A percentile compares a stretch with the other conserved stretches of the same genome.
phyloP scores from a whole-genome alignment of 1,140 invertebrate species.

The Acyrthosiphon pisum region DNA sequence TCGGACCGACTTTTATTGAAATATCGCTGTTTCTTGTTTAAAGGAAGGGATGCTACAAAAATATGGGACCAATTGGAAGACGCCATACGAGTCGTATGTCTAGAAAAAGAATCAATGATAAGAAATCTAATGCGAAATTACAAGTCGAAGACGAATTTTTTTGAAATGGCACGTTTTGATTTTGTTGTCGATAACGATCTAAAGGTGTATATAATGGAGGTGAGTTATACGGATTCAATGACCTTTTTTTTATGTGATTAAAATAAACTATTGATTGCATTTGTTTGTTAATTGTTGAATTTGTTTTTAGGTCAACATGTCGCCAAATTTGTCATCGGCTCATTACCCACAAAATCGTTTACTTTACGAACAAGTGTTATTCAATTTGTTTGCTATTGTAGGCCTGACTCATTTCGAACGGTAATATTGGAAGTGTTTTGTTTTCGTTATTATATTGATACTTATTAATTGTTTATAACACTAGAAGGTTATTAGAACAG shows the following conservation, averaged over 20 bases:
- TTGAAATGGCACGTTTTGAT: constrained; percentile 94
- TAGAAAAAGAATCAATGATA: constrained; percentile 78
- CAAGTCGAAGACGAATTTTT: constrained; percentile 78
- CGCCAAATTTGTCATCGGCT: constrained; percentile 92
- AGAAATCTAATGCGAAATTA: constrained; percentile 67
- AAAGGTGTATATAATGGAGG: constrained; percentile 88
- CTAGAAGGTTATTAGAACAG: neutral
- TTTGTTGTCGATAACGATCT: constrained; percentile 89
- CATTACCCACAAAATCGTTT: constrained; percentile 88
- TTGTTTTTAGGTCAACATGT: constrained; percentile 86
- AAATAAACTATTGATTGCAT: neutral
- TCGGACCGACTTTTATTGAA: neutral
- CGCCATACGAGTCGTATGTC: constrained; percentile 76
- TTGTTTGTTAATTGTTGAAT: constrained; percentile 16
- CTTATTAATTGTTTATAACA: neutral
- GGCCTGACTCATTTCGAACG: constrained; percentile 70
- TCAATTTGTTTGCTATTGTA: constrained; percentile 82
- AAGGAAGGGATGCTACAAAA: constrained; percentile 73
- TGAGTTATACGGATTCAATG: constrained; percentile 60
- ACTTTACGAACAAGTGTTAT: constrained; percentile 92
- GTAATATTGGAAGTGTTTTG: neutral
- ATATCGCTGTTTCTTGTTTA: constrained; percentile 52
- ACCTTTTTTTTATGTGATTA: too few species aligned
- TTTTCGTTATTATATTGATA: neutral
- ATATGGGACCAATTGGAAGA: constrained; percentile 86